A percentile compares a stretch with the other conserved stretches of the same genome.
These are phyloP conservation scores for Coregonus sp. DNA, from an alignment of 2,797 vertebrate species.

Conservation along the genomic window DNA sequence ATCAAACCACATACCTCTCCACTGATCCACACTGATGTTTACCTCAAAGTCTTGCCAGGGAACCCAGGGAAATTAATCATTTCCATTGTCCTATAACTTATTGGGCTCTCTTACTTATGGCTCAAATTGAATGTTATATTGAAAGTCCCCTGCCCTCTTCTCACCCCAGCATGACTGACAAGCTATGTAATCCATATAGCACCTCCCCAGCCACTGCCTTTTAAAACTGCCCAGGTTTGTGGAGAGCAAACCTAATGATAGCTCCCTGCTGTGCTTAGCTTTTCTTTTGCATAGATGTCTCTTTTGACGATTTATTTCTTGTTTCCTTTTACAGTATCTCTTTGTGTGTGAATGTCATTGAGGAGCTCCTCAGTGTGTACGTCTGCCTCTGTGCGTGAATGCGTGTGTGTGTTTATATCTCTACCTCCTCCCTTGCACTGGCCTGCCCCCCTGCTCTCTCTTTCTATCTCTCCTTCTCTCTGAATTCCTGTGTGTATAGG, in stretches of 20 bases:
- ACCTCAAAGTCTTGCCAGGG: slow-evolving; percentile 45
- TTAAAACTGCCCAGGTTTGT: slow-evolving; percentile 11
- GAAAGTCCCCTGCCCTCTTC: slow-evolving; percentile 20
- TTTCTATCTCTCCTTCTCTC: slow-evolving; percentile 47
- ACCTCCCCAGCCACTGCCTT: not conserved
- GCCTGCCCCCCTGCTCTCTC: slow-evolving; percentile 14
- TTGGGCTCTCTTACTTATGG: slow-evolving; percentile 18
- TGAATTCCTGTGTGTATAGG: slow-evolving; percentile 83
- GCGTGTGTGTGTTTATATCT: slow-evolving; percentile 29
- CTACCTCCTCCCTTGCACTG: slow-evolving; percentile 35
- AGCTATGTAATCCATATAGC: slow-evolving; percentile 5
- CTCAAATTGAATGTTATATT: slow-evolving; percentile 26
- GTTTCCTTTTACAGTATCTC: not conserved
- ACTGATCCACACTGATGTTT: slow-evolving; percentile 55
- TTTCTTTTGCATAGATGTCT: slow-evolving; percentile 1
- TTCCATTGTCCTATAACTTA: slow-evolving; percentile 33
- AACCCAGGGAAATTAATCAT: slow-evolving; percentile 34
- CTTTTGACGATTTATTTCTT: not conserved
- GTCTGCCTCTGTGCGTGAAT: slow-evolving; percentile 1
- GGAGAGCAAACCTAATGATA: slow-evolving; percentile 14
- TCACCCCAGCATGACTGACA: slow-evolving; percentile 1
- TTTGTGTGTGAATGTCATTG: slow-evolving; percentile 24
- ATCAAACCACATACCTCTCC: slow-evolving; percentile 59
- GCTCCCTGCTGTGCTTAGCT: slow-evolving; percentile 31
- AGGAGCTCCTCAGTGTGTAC: slow-evolving; percentile 8